A percentile compares a stretch with the other conserved stretches of the same genome.
These are phyloP conservation scores for Apotomis capreana DNA, from an alignment of 2,888 invertebrate genomes.

Conservation along the genomic window DNA sequence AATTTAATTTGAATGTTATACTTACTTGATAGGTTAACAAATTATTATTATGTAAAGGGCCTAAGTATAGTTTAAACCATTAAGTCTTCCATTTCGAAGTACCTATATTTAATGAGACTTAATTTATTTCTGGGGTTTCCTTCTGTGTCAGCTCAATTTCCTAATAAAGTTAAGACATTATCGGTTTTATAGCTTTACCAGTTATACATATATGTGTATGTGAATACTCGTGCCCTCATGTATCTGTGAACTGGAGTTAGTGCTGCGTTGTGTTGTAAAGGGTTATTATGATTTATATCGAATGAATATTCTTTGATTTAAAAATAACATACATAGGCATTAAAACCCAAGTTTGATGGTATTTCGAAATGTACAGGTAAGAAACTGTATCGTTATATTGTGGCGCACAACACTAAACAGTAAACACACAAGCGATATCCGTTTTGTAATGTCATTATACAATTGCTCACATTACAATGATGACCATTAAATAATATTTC, in stretches of 20 bases:
- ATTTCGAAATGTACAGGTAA: too few species aligned
- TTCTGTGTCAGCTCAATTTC: slow-evolving; percentile 74
- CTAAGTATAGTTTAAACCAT: slow-evolving; percentile 50
- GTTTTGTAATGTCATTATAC: too few species aligned
- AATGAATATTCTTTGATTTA: too few species aligned
- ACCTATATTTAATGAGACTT: slow-evolving; percentile 63
- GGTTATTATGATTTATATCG: not conserved
- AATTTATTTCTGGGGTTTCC: slow-evolving; percentile 62
- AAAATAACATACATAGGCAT: too few species aligned
- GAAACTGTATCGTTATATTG: too few species aligned
- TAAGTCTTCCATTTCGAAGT: slow-evolving; percentile 80
- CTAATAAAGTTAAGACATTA: slow-evolving; percentile 51
- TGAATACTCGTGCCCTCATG: slow-evolving; percentile 29
- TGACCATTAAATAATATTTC: too few species aligned
- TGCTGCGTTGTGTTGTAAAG: slow-evolving; percentile 22
- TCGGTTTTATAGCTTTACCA: slow-evolving; percentile 39
- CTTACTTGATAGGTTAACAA: slow-evolving; percentile 60
- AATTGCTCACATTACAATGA: too few species aligned
- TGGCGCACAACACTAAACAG: too few species aligned
- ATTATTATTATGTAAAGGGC: slow-evolving; percentile 58
- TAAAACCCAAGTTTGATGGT: too few species aligned
- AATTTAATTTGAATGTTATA: slow-evolving; percentile 58
- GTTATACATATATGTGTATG: slow-evolving; percentile 27
- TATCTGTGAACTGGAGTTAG: slow-evolving; percentile 29
- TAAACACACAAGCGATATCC: too few species aligned